Conservation (phyloP, 2,888 invertebrate species). For the Sycophila texana region DNA sequence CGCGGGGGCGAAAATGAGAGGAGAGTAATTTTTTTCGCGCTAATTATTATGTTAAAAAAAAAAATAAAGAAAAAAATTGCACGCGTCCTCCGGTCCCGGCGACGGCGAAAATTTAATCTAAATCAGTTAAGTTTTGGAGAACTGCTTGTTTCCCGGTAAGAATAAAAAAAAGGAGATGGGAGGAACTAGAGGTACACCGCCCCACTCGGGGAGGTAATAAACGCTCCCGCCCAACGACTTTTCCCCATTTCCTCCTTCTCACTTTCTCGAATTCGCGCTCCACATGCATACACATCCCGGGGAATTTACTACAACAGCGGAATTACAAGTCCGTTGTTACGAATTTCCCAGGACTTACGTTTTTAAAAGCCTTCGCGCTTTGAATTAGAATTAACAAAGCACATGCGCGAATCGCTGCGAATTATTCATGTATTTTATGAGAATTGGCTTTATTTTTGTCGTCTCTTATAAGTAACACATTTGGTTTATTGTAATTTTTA, state of each 20-base stretch:
- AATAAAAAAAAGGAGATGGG: conserved; percentile 33
- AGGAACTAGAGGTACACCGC: conserved; percentile 15
- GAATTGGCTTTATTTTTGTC: no score
- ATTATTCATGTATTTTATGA: background rate
- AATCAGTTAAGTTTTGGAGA: conserved; percentile 47
- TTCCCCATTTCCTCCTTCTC: conserved; percentile 30
- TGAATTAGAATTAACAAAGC: background rate
- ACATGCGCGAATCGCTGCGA: no score
- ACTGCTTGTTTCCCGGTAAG: conserved; percentile 51
- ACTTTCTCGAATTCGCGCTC: conserved; percentile 5
- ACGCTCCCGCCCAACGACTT: conserved; percentile 49
- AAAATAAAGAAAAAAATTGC: conserved; percentile 20
- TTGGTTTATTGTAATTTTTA: no score
- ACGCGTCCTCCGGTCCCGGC: background rate
- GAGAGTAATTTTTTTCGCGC: background rate
- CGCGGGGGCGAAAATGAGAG: background rate
- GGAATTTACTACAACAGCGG: conserved; percentile 28
- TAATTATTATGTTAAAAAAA: conserved; percentile 17
- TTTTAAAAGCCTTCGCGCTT: background rate
- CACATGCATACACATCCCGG: background rate
- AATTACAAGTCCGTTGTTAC: conserved; percentile 35
- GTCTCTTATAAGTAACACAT: no score
- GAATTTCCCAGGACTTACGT: conserved; percentile 18
- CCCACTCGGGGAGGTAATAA: conserved; percentile 45
- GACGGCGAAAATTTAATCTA: conserved; percentile 40